phyloP scores from a whole-genome alignment of 2,888 invertebrate species.

The Drosophila melanosoma region DNA sequence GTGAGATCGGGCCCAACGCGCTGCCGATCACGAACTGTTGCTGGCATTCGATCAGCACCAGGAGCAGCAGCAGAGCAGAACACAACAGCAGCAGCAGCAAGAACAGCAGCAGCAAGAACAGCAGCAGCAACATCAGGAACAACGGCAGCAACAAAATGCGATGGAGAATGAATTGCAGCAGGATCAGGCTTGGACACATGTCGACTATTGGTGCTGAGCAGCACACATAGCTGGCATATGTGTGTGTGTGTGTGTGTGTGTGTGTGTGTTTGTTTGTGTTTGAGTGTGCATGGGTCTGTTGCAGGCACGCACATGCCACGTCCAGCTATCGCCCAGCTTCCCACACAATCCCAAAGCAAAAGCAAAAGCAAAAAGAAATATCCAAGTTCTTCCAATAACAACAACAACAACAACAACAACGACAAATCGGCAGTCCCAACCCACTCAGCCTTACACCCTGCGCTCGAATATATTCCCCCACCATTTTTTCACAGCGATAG shows the following conservation, averaged over 20 bases:
- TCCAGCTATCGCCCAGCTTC: conserved; percentile 8
- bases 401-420: conserved; percentile 11
- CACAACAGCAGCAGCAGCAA: conserved; percentile 29
- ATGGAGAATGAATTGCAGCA: conserved; percentile 46
- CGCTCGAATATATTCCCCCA: conserved; percentile 60
- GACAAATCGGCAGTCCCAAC: conserved; percentile 23
- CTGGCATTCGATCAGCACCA: conserved; percentile 55
- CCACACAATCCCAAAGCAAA: conserved; percentile 1
- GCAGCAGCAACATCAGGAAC: conserved; percentile 14
- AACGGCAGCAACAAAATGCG: conserved; percentile 14
- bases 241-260: conserved; percentile 12
- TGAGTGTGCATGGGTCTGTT: neutral
- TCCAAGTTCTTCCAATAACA: conserved; percentile 70
- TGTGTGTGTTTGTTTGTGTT: conserved; percentile 7
- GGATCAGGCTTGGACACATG: conserved; percentile 69
- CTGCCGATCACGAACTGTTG: conserved; percentile 62
- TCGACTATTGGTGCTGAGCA: conserved; percentile 72
- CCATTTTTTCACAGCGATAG: conserved; percentile 2
- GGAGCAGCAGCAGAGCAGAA: conserved; percentile 24
- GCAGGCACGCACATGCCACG: conserved; percentile 23
- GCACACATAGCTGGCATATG: conserved; percentile 12
- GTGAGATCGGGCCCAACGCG: conserved; percentile 76
- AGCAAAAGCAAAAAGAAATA: conserved; percentile 38
- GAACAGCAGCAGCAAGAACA: conserved; percentile 39
- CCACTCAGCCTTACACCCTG: conserved; percentile 8